Conservation (phyloP, 2,888 invertebrate species). For the Criorhina ranunculi region DNA sequence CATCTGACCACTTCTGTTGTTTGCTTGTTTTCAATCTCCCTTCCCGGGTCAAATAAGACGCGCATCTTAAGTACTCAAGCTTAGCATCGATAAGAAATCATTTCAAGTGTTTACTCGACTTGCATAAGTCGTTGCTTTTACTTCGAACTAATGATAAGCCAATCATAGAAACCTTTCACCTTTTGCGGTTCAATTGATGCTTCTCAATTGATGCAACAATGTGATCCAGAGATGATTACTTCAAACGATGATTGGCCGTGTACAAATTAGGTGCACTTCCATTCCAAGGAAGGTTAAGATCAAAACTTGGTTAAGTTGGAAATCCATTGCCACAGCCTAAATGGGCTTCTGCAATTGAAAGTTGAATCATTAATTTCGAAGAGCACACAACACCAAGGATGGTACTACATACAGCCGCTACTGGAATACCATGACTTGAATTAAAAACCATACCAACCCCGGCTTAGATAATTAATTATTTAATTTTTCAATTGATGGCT, state of each 20-base stretch:
- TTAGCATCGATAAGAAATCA: too few relatives aligned
- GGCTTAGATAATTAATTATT: slow-evolving; percentile 43
- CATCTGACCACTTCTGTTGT: too few relatives aligned
- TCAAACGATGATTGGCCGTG: not conserved
- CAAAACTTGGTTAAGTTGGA: slow-evolving; percentile 2
- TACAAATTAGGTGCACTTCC: slow-evolving; percentile 1
- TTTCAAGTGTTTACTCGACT: too few relatives aligned
- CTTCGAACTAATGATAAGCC: not conserved
- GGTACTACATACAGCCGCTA: slow-evolving; percentile 16
- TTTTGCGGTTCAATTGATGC: not conserved
- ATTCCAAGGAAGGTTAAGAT: slow-evolving; percentile 40
- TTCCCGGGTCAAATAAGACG: too few relatives aligned
- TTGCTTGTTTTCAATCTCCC: too few relatives aligned
- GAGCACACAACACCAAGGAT: slow-evolving; percentile 36
- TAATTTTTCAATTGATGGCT: slow-evolving; percentile 25
- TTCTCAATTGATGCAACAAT: not conserved
- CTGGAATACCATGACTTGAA: slow-evolving; percentile 60
- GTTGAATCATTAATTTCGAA: slow-evolving; percentile 51
- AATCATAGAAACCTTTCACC: slow-evolving; percentile 6
- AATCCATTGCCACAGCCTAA: not conserved
- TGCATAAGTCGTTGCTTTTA: not conserved
- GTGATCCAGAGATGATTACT: slow-evolving; percentile 5
- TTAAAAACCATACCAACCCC: slow-evolving; percentile 15
- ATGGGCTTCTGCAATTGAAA: slow-evolving; percentile 40
- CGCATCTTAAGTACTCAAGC: too few relatives aligned